Percentiles rank a stretch among this genome's conserved stretches.
phyloP scores from a whole-genome alignment of 1,140 invertebrate species.

The Cydia splendana region DNA sequence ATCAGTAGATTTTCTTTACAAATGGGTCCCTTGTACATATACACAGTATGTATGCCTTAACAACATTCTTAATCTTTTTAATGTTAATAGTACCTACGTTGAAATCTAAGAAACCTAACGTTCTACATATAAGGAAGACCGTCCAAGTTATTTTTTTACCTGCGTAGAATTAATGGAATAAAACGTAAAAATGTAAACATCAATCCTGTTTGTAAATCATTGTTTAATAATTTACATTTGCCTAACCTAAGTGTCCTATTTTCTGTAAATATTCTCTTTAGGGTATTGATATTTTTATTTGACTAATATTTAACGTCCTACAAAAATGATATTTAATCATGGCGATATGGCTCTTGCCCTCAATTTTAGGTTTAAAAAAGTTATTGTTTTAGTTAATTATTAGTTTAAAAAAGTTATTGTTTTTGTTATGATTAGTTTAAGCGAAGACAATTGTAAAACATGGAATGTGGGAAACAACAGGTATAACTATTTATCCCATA shows the following conservation, averaged over 20 bases:
- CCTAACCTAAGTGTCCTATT: neutral
- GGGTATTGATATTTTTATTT: neutral
- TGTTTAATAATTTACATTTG: neutral
- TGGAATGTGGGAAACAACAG: neutral
- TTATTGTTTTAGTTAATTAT: neutral
- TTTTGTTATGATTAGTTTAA: neutral
- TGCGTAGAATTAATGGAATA: neutral
- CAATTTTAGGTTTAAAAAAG: neutral
- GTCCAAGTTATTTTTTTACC: slow-evolving; percentile 1
- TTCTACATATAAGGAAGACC: slow-evolving; percentile 28
- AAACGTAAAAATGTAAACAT: neutral
- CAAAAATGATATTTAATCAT: slow-evolving; percentile 25
- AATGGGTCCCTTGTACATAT: neutral
- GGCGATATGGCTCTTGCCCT: neutral
- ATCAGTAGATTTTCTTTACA: too few species aligned
- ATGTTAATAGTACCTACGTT: neutral
- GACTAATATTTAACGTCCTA: neutral
- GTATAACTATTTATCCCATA: neutral
- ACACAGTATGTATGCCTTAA: neutral
- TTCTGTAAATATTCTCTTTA: slow-evolving; percentile 3
- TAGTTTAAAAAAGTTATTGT: too few species aligned
- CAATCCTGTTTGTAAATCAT: neutral
- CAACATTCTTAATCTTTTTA: neutral
- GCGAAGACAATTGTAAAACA: neutral
- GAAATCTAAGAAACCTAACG: neutral